Evolutionary conservation across 2,113 vertebrate species (phyloP).

Genomic region (Dromaius novaehollandiae): DNA sequence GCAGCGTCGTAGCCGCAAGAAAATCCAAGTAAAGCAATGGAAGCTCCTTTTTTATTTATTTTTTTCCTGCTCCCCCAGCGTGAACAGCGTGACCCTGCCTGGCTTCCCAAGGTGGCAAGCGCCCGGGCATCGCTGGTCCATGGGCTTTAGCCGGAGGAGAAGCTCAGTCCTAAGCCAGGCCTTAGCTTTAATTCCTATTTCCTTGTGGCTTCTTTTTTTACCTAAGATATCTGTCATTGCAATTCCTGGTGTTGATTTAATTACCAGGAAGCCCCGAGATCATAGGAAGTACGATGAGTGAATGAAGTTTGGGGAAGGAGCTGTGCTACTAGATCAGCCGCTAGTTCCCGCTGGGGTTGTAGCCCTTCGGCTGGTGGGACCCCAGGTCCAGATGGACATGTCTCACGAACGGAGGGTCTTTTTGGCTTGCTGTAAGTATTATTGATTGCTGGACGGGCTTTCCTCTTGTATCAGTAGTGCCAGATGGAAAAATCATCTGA

Average conservation of each 20-base stretch:
- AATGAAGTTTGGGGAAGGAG: not conserved
- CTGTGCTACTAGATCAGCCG: not conserved
- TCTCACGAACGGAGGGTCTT: not conserved
- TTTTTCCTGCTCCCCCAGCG: not conserved
- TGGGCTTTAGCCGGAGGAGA: not conserved
- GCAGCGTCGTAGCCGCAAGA: not conserved
- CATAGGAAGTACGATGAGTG: not conserved
- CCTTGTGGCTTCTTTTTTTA: not conserved
- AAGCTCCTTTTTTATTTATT: not conserved
- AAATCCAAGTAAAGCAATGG: not conserved
- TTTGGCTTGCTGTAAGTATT: not conserved
- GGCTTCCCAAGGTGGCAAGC: fast-evolving
- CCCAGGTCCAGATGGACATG: not conserved
- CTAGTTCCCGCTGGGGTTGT: not conserved
- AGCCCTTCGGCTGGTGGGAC: not conserved
- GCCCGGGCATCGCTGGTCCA: not conserved
- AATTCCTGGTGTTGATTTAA: not conserved
- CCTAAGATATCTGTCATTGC: not conserved
- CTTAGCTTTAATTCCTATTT: not conserved
- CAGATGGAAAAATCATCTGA: not conserved
- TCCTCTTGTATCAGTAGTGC: not conserved
- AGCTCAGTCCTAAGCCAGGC: not conserved
- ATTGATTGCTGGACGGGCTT: not conserved
- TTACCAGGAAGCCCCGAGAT: not conserved
- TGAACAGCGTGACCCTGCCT: not conserved